Conservation (phyloP, 2,888 invertebrate species). For the Stegana nigrithorax region DNA sequence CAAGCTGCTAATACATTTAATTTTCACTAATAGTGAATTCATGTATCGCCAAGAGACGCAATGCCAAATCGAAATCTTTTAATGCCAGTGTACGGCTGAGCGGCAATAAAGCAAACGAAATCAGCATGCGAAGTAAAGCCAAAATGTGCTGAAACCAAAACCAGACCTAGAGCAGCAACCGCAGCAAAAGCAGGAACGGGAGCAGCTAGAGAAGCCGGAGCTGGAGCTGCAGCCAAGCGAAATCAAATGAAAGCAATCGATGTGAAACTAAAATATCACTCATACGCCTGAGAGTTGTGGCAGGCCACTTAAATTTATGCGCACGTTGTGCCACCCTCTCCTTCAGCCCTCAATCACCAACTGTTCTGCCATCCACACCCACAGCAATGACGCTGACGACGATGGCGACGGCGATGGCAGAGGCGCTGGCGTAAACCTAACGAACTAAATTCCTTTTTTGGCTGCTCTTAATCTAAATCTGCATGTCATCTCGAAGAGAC, state of each 20-base stretch:
- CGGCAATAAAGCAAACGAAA: not conserved
- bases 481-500: constrained; percentile 65
- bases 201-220: too few relatives aligned
- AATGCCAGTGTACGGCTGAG: constrained; percentile 45
- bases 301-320: constrained; percentile 41
- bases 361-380: too few relatives aligned
- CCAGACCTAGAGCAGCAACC: too few relatives aligned
- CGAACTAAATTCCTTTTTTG: constrained; percentile 12
- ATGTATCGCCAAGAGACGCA: constrained; percentile 39
- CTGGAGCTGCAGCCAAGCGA: constrained; percentile 39
- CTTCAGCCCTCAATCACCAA: not conserved
- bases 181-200: too few relatives aligned
- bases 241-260: too few relatives aligned
- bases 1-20: constrained; percentile 53
- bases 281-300: constrained; percentile 40
- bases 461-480: constrained; percentile 62
- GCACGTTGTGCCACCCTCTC: constrained; percentile 30
- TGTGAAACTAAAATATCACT: constrained; percentile 55
- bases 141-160: too few relatives aligned
- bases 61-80: constrained; percentile 45
- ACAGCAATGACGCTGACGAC: not conserved
- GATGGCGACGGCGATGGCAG: too few relatives aligned
- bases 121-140: not conserved
- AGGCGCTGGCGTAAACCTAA: too few relatives aligned
- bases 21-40: constrained; percentile 62